Conservation (phyloP, 2,113 vertebrate genomes). For the Pao palembangensis region DNA sequence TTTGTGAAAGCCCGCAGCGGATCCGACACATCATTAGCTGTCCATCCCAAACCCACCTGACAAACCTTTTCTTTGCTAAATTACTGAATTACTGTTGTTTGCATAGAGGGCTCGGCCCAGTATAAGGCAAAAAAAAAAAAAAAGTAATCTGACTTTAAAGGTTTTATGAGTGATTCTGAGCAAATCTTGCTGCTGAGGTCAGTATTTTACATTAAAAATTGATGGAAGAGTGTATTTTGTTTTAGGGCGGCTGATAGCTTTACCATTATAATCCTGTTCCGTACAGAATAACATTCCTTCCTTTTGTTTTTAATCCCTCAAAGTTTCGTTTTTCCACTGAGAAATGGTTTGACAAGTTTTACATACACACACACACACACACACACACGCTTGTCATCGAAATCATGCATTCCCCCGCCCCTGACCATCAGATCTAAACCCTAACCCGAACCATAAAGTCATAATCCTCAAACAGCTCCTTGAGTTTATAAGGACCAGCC, state of each 20-base stretch:
- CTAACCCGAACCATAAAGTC: too few relatives aligned
- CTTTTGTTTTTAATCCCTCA: slow-evolving; percentile 42
- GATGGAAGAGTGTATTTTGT: neutral
- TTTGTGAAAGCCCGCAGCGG: slow-evolving; percentile 27
- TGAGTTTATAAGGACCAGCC: too few relatives aligned
- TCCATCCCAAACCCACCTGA: slow-evolving; percentile 4
- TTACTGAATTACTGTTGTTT: too few relatives aligned
- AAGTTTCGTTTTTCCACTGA: slow-evolving; percentile 49
- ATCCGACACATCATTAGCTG: slow-evolving; percentile 23
- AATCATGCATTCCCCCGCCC: too few relatives aligned
- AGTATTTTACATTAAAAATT: slow-evolving; percentile 23
- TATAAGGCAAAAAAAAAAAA: too few relatives aligned
- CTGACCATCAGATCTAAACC: too few relatives aligned
- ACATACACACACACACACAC: too few relatives aligned
- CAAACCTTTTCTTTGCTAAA: slow-evolving; percentile 5
- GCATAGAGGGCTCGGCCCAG: too few relatives aligned
- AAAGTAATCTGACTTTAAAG: too few relatives aligned
- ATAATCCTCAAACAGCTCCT: too few relatives aligned
- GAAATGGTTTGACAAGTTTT: slow-evolving; percentile 44
- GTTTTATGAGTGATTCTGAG: neutral
- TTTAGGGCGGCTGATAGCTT: slow-evolving; percentile 19
- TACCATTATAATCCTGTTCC: slow-evolving; percentile 29
- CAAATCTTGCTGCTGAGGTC: slow-evolving; percentile 7
- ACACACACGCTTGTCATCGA: too few relatives aligned
- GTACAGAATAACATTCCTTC: slow-evolving; percentile 39